A percentile compares a stretch with the other conserved stretches of the same genome.
phyloP scores from a whole-genome alignment of 2,797 vertebrate species.

The Merluccius polli region DNA sequence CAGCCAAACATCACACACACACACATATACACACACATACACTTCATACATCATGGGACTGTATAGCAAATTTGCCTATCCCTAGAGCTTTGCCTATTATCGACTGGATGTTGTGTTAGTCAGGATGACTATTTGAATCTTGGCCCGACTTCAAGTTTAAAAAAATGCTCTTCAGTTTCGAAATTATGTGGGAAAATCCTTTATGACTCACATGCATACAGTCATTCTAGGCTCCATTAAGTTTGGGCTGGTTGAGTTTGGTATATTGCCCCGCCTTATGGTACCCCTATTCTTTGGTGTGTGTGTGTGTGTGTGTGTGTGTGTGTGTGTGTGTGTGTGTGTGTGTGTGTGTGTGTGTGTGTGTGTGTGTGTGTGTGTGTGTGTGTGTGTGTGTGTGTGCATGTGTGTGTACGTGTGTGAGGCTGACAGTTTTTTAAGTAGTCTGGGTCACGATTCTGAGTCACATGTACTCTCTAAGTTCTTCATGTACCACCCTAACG shows the following conservation, averaged over 20 bases:
- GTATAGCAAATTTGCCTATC: neutral
- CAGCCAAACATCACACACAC: neutral
- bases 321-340: too few relatives aligned
- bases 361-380: neutral
- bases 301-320: constrained; percentile 23
- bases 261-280: constrained; percentile 37
- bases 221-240: constrained; percentile 36
- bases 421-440: neutral
- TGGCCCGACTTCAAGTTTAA: constrained; percentile 17
- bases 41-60: neutral
- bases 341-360: too few relatives aligned
- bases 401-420: neutral
- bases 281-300: constrained; percentile 7
- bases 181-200: constrained; percentile 62
- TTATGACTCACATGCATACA: constrained; percentile 54
- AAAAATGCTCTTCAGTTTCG: constrained; percentile 47
- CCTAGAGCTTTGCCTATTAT: neutral
- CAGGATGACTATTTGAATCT: neutral
- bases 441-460: constrained; percentile 49
- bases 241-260: constrained; percentile 43
- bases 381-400: neutral
- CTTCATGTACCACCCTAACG: constrained; percentile 11
- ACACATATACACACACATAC: neutral
- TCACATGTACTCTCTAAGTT: constrained; percentile 46
- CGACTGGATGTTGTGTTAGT: neutral